These are phyloP conservation scores for Scopus umbretta DNA, from an alignment of 2,113 vertebrate species.

Conservation along the genomic window DNA sequence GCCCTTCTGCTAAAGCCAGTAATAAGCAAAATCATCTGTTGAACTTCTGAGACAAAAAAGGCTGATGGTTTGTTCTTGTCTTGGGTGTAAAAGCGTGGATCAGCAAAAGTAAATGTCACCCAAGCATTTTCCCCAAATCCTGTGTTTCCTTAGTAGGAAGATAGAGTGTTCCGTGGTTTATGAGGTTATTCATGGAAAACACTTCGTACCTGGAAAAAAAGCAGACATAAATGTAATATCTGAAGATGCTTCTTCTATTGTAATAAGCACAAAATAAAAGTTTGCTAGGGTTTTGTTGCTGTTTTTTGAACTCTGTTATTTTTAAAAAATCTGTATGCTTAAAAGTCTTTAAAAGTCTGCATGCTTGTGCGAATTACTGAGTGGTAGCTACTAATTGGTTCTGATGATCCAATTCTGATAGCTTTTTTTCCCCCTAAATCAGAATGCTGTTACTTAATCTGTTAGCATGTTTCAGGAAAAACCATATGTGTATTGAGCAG, in stretches of 20 bases:
- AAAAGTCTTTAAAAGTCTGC: neutral
- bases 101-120: neutral
- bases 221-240: neutral
- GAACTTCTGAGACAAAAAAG: neutral
- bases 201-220: neutral
- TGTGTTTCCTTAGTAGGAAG: neutral
- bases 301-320: neutral
- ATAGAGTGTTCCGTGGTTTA: neutral
- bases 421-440: neutral
- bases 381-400: neutral
- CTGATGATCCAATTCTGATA: neutral
- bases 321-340: neutral
- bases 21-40: neutral
- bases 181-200: neutral
- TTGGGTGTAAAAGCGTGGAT: neutral
- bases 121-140: fast-evolving
- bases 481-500: neutral
- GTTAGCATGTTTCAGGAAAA: neutral
- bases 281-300: neutral
- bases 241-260: neutral
- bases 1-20: neutral
- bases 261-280: neutral
- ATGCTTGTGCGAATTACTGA: neutral
- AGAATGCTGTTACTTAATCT: neutral
- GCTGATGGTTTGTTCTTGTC: neutral